Base-by-base conservation (phyloP, 1,140 invertebrate genomes). In the Nasonia giraulti region DNA sequence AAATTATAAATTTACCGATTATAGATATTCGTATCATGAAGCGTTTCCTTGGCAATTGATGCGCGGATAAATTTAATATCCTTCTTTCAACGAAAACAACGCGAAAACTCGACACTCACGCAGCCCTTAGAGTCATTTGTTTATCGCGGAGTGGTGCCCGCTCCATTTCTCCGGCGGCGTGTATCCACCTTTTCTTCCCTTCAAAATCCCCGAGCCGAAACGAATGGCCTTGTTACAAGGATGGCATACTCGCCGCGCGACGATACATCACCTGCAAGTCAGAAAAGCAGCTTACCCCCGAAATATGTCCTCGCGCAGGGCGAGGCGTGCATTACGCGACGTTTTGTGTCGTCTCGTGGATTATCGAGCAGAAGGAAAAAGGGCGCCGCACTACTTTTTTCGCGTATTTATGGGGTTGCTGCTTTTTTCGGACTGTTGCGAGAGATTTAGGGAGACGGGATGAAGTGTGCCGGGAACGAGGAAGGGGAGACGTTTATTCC, bases 141-240 rank as follows among this genome's bases (percentile, higher is more conserved):
- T 44, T 44, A 44, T 44, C 8, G 1, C 40, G 8, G 40, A 44
- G 40, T 44, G 1, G 40, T 44, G 1, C 33, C 33, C 5, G 33
- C 4, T 37, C 33, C 33, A 37, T 37, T 37, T 37, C 40, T 44
- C 40, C 40, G 40, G 10, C 10, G 8, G 12, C 17, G 12, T 55
- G 5, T 55, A 55, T 14, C 50, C 17, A 62, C 6, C 55, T 62
- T 62, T 55, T 55, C 50, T 55, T n/a, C 17, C 6, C 20, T 20
- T 62, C 17, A n/a, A 62, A 62, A 62, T n/a, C 55, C 55, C 1
- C 20, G 1, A n/a, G 69, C 20, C 69, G 33, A 73, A 1, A 27
- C 27, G 68, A 71, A 71, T 71, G 68, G 68, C 68, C 68, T 71
- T 71, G 68, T n/a, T 23, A 71, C 68, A 31, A 31, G 68, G 68